Percentiles rank a stretch among this genome's conserved stretches.
Evolutionary conservation across 2,113 vertebrate species (phyloP).

Genomic region (Cochlearius cochlearius): DNA sequence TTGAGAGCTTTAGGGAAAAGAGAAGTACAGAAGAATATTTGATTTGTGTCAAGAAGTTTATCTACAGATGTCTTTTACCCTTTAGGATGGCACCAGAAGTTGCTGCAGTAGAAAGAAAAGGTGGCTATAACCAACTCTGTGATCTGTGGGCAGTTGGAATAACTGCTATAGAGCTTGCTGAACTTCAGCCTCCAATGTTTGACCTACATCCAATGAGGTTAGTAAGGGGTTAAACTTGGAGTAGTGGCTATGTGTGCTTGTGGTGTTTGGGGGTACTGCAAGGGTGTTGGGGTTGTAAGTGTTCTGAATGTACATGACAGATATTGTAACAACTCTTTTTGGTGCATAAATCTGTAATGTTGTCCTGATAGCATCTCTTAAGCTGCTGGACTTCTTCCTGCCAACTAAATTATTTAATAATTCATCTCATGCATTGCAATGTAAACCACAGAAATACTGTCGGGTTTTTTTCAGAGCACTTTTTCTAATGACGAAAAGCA

Average conservation of each 20-base stretch:
- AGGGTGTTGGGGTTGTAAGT: neutral
- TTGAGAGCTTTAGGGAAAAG: neutral
- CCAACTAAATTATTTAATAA: neutral
- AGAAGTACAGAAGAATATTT: neutral
- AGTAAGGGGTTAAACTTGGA: conserved; percentile 4
- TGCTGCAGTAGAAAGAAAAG: conserved; percentile 97
- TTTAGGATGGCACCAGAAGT: conserved; percentile 98
- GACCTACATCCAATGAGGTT: conserved; percentile 98
- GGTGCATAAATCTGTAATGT: neutral
- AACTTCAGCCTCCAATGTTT: conserved; percentile 98
- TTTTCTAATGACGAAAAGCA: conserved; percentile 99
- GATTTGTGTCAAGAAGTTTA: neutral
- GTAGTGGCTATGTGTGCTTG: neutral
- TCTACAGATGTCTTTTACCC: neutral
- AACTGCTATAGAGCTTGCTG: conserved; percentile 96
- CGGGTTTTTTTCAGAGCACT: conserved; percentile 82
- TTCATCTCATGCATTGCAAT: neutral
- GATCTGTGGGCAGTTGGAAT: conserved; percentile 99
- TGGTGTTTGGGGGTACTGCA: neutral
- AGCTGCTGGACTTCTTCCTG: neutral
- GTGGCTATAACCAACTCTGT: conserved; percentile 97
- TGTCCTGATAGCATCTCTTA: neutral
- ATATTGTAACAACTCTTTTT: neutral
- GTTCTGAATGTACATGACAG: neutral
- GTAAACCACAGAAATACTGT: neutral